Percentiles rank a stretch among this genome's conserved stretches.
Evolutionary conservation across 2,113 vertebrate species (phyloP).

Genomic region (Eudorcas thomsonii): DNA sequence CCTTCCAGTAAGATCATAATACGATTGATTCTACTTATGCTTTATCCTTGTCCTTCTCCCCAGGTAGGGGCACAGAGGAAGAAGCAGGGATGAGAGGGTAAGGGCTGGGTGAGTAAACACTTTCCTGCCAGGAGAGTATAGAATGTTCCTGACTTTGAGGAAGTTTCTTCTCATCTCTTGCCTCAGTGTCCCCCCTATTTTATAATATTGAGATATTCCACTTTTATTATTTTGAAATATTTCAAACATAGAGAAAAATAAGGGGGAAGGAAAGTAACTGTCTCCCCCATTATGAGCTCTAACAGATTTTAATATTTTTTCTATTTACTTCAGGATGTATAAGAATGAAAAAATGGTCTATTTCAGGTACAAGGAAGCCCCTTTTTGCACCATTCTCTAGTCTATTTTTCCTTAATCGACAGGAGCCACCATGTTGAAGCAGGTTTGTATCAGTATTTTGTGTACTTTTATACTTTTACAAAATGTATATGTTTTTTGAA

Average conservation of each 20-base stretch:
- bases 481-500: background rate
- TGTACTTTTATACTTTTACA: background rate
- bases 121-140: background rate
- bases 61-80: background rate
- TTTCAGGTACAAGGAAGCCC: background rate
- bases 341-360: background rate
- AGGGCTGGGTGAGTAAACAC: background rate
- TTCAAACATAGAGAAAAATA: background rate
- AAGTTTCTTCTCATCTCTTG: background rate
- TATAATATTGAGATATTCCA: background rate
- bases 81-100: background rate
- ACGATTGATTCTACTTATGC: background rate
- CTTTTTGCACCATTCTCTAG: background rate
- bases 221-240: background rate
- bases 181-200: background rate
- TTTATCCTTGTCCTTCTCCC: background rate
- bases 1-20: background rate
- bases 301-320: background rate
- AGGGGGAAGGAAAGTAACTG: background rate
- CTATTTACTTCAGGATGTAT: background rate
- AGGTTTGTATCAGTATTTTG: background rate
- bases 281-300: background rate
- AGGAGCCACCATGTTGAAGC: background rate
- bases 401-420: background rate
- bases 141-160: background rate